Evolutionary conservation across 2,888 invertebrate species (phyloP), one percentile per base, ranked within the genome.

Genomic region (Mythimna impura): DNA sequence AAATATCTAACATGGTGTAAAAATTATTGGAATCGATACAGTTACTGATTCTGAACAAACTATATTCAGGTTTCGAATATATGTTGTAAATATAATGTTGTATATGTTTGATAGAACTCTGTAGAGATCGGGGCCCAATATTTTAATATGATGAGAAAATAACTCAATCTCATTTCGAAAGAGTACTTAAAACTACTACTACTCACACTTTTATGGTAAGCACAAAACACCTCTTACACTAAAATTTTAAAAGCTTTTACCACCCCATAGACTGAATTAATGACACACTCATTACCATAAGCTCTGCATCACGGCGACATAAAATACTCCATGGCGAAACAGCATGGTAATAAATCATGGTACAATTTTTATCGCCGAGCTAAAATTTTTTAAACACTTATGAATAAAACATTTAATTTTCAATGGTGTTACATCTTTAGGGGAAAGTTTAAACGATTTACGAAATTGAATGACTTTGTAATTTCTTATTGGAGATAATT

Each of bases 381-480:
- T 90, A 89, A 92, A 92, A 91, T 57, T 86, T 90, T 47, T 92
- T 92, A 89, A 94, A 89, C 88, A 86, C 76, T 89, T 68, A 94
- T 94, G 94, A 94, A 94, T 94, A 94, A 94, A 91, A 94, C 93
- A 94, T 94, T 94, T 93, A 88, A 94, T 94, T 93, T 92, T 89
- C 87, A 88, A 86, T 88, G 85, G 81, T 77, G 84, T 83, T 77
- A 82, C 67, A 73, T 84, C 80, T 84, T 78, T 81, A 81, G 85
- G 74, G 72, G 71, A 83, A 84, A 87, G 84, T 88, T 87, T 72
- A 84, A 86, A 78, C 83, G 87, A 81, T 86, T 83, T 84, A 76
- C 70, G 40, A 74, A 85, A 86, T 85, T 85, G 83, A 85, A 81
- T 85, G 76, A 83, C 81, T 82, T 69, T 57, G 74, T 84, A 85